Evolutionary conservation across 1,140 invertebrate genomes (phyloP), one percentile per base, ranked within the genome.

Genomic region (Hycleus cichorii): DNA sequence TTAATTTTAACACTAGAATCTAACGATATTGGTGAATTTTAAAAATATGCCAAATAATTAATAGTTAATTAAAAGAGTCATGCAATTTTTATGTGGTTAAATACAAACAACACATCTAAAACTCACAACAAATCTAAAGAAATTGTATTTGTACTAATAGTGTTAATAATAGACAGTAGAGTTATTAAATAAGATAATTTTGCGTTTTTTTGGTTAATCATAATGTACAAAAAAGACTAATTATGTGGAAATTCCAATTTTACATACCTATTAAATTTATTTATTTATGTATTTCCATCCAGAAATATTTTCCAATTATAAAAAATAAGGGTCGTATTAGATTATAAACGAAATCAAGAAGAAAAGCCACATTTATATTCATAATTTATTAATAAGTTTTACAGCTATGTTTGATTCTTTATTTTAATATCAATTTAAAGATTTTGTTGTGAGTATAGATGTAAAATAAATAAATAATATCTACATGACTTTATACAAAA

Each of bases 381-480:
- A 62, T 68, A 57, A 62, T 68, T 70, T 70, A 69, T 69, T 69
- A 68, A 61, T 63, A 62, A 66, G 50, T 57, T 62, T 63, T 65
- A 67, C 64, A 65, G 49, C 62, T 66, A 62, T 64, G 57, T 47
- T 47, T 55, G 38, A 32, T 55, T 55, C 46, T 63, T 60, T 64
- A 64, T 47, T 63, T 64, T 63, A 64, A 64, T 69, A 61, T 64
- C 59, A 63, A 57, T 60, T 63, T 64, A 25, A 64, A 63, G 59
- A 63, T 60, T 72, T 71, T 73, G 71, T 73, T 73, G 71, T 73
- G 71, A 73, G 71, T 73, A 67, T 69, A 72, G 71, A 72, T 66
- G 68, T 67, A 71, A 42, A 42, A 71, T 73, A 73, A 73, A 71
- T 71, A 72, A 72, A 69, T 68, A 71, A 62, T 69, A 73, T 71